Percentiles rank a stretch among this genome's conserved stretches.
Evolutionary conservation across 2,797 vertebrate species (phyloP).

Genomic region (Mionectes olivaceus): DNA sequence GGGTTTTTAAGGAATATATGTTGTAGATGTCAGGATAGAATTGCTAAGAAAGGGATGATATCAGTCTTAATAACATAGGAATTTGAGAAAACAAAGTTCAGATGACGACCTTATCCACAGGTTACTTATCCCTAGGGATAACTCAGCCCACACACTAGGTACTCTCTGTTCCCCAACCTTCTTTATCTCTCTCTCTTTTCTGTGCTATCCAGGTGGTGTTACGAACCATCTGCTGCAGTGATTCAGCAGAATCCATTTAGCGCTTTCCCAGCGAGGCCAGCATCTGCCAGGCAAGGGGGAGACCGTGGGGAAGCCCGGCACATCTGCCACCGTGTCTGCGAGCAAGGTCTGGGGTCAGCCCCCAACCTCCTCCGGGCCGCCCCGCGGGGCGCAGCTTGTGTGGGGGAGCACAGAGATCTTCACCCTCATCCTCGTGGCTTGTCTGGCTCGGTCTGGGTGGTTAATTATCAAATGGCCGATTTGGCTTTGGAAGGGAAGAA

Average conservation of each 20-base stretch:
- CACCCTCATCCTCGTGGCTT: neutral
- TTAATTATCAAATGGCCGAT: slow-evolving; percentile 55
- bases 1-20: rapidly evolving
- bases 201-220: slow-evolving; percentile 65
- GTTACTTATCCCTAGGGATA: slow-evolving; percentile 12
- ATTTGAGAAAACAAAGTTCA: slow-evolving; percentile 16
- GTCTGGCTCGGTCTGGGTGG: neutral
- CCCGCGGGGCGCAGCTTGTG: rapidly evolving
- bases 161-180: slow-evolving; percentile 56
- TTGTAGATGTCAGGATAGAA: neutral
- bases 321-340: slow-evolving; percentile 29
- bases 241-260: slow-evolving; percentile 74
- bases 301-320: slow-evolving; percentile 47
- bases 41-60: neutral
- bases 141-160: slow-evolving; percentile 19
- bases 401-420: neutral
- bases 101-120: neutral
- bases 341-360: slow-evolving; percentile 30
- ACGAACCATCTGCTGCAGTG: slow-evolving; percentile 68
- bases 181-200: neutral
- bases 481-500: slow-evolving; percentile 1
- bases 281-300: slow-evolving; percentile 66
- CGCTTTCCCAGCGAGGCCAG: slow-evolving; percentile 61
- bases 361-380: neutral
- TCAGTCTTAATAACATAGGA: neutral